Evolutionary conservation across 2,888 invertebrate species (phyloP), one percentile per base, ranked within the genome.

Genomic region (Macropis europaea): DNA sequence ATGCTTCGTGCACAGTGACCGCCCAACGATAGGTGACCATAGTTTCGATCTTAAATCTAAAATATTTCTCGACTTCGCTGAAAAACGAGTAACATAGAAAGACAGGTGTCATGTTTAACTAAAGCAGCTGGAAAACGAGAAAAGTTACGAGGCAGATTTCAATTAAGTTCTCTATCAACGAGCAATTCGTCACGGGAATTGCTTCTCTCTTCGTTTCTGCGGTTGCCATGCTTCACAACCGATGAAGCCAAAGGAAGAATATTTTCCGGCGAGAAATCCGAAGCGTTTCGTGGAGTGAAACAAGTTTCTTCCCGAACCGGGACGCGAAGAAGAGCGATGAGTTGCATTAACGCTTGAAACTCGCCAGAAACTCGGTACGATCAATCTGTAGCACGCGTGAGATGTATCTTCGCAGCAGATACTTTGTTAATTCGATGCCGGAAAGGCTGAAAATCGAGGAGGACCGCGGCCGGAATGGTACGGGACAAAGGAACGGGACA

Each of bases 301-400:
- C 56, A 68, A 71, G 57, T 67, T 67, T 67, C 52, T 34, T 56
- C 52, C 13, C 32, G 19, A 61, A 53, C 47, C 19, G 17, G 59
- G 60, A 68, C 66, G 38, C 60, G 70, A 63, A 42, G 62, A 70
- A 73, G 69, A 77, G 64, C 70, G 64, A 76, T 73, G 70, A 71
- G 64, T 61, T 42, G 68, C 67, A 77, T 76, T 77, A 77, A 62
- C 73, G 63, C 61, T 47, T 38, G 67, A 57, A 76, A 77, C 76
- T 76, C 73, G 53, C 40, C 59, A n/a, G 53, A 62, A 77, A 73
- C 73, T 73, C 69, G 62, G 52, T 59, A 15, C 66, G 63, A 77
- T 77, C 77, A 73, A 76, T 76, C 67, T 62, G 66, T 54, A 54
- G 34, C 7, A 19, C 15, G 15, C 17, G 45, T 43, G 48, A 56